Evolutionary conservation across 2,888 invertebrate genomes (phyloP).

Genomic region (Gymnoscelis rufifasciata): DNA sequence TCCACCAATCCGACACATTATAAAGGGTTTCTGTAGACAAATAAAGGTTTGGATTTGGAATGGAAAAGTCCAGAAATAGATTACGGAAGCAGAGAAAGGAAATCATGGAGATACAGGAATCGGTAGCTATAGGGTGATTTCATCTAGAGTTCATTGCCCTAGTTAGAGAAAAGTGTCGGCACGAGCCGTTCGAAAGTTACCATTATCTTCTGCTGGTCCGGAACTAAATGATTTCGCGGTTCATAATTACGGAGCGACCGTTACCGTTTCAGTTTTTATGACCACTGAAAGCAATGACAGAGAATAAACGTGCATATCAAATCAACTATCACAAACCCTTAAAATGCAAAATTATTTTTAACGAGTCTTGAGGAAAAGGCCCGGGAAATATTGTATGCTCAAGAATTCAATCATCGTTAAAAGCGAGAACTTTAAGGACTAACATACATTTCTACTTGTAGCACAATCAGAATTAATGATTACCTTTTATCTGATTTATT

Average conservation of each 20-base stretch:
- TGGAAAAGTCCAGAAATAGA: neutral
- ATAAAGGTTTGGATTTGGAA: neutral
- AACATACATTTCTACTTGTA: too few relatives aligned
- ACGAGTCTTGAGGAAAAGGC: too few relatives aligned
- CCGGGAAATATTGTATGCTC: too few relatives aligned
- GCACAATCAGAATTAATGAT: too few relatives aligned
- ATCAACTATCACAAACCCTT: too few relatives aligned
- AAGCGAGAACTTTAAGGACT: too few relatives aligned
- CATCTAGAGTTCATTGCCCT: neutral
- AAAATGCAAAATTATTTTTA: too few relatives aligned
- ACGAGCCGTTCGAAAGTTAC: constrained; percentile 22
- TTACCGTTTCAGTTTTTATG: constrained; percentile 18
- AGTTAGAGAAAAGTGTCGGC: constrained; percentile 5
- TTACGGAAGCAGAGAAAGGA: neutral
- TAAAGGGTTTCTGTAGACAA: neutral
- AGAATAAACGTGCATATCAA: too few relatives aligned
- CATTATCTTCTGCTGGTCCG: constrained; percentile 12
- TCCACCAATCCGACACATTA: neutral
- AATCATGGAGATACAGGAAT: neutral
- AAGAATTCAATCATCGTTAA: too few relatives aligned
- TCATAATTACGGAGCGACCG: constrained; percentile 23
- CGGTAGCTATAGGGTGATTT: too few relatives aligned
- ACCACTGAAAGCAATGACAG: neutral
- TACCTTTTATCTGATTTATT: too few relatives aligned
- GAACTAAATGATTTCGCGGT: constrained; percentile 21